Base-by-base conservation (phyloP, 2,113 vertebrate genomes). In the Athene noctua region DNA sequence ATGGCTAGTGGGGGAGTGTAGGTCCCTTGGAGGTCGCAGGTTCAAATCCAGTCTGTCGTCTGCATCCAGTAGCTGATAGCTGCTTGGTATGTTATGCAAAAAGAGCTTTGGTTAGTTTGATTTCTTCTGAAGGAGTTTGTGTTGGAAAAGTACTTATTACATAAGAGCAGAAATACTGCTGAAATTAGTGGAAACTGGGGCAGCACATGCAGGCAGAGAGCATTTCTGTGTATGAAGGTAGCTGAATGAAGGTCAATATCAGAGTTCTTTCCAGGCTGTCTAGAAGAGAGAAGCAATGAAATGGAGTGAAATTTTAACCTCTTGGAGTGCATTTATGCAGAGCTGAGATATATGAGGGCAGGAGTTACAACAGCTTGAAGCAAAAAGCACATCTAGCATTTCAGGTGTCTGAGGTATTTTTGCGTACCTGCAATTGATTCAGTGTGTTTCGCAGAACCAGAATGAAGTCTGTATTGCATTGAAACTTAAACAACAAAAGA, bases 121-220 rank as follows among this genome's bases (percentile, higher is more conserved):
- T 87, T 94, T 71, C 27, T 75, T 57, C 26, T 74, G 75, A 34
- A 77, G 85, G 65, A 54, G 21, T 63, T 81, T 44, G 12, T 34
- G 27, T 79, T 84, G 47, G 25, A 71, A 70, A 83, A 21, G 15
- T 95, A 7, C n/a, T 23, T 55, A 5, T n/a, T 67, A 38, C 5
- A 0, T 66, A 75, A 90, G 73, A 89, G 58, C 38, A 89, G 77
- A 87, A 94, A 65, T 82, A 70, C 17, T 54, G 81, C 78, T 95
- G 73, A 90, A 92, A 90, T 86, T 18, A 71, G 51, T 90, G 78
- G 78, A 93, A 95, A 95, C 54, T 70, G 61, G 80, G 74, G 57
- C 86, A 94, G 63, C 47, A 18, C 49, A 54, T 44, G 29, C 1
- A 2, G 54, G 46, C 63, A 70, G 74, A 66, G 57, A 81, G 61